phyloP scores from a whole-genome alignment of 1,140 invertebrate species.

The Amyelois transitella region DNA sequence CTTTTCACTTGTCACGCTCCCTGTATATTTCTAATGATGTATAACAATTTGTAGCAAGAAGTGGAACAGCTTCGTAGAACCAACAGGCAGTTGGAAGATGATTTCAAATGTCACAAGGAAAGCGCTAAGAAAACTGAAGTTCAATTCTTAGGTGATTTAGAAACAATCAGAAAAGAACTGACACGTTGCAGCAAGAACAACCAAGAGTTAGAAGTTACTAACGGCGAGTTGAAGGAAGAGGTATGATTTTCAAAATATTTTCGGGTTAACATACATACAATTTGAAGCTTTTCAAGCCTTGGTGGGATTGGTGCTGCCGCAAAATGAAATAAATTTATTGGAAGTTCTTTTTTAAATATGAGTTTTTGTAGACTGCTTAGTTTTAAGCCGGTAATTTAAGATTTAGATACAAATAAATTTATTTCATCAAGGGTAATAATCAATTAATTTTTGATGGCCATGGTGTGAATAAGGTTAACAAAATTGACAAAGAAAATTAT shows the following conservation, averaged over 20 bases:
- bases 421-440: no score
- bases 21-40: no score
- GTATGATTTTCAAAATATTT: constrained; percentile 37
- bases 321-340: neutral
- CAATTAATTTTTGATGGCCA: no score
- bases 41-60: constrained; percentile 53
- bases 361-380: no score
- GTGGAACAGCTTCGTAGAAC: constrained; percentile 53
- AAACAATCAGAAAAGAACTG: constrained; percentile 68
- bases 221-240: constrained; percentile 76
- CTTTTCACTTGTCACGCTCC: no score
- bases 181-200: constrained; percentile 70
- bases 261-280: neutral
- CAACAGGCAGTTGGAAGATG: constrained; percentile 59
- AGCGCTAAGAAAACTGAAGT: constrained; percentile 65
- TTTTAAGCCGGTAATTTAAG: no score
- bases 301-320: no score
- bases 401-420: no score
- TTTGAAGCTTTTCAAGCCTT: no score
- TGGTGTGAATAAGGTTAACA: no score
- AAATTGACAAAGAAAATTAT: neutral
- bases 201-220: constrained; percentile 76
- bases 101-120: constrained; percentile 63
- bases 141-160: constrained; percentile 63
- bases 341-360: no score